Evolutionary conservation across 2,113 vertebrate genomes (phyloP), one percentile per base, ranked within the genome.

Genomic region (Microcebus jonahi): DNA sequence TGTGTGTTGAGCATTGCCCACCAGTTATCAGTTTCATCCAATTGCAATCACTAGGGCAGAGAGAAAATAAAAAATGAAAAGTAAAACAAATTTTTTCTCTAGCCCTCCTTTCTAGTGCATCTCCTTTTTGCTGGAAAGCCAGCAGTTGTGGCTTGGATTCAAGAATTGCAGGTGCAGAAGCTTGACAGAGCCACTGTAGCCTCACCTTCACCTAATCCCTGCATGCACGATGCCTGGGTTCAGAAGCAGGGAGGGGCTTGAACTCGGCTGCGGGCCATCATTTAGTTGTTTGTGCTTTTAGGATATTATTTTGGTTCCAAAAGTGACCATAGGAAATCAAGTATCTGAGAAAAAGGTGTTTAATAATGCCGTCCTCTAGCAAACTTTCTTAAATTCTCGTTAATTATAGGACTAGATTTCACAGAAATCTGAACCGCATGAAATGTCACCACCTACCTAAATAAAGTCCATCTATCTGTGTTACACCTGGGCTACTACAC

Each of bases 141-240:
- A 57, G 80, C 3, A 88, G 73, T 17, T 0, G 36, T 96, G 98
- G 97, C 97, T 97, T 59, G 48, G 39, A 95, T 86, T 98, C 96
- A 97, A 91, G 94, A 59, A 91, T 6, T 94, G 93, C 98, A 98
- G 98, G 98, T 98, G 98, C 65, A 82, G 87, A 91, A 89, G 68
- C 1, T 68, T 71, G 31, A 82, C 50, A 81, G 73, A 18, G 23
- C 36, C 18, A 34, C 34, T 0, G 0, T 13, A 27, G 90, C 36
- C 45, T 93, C 36, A 91, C 86, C 70, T 87, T 45, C 67, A 61
- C 2, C 36, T 42, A 83, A 70, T 87, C 10, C 27, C 17, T 68
- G 12, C 31, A 23, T 3, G 29, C 59, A 76, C 7, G 76, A 68
- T 10, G 15, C 34, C 36, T 53, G 0, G 6, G 83, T 57, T 53